Base-by-base conservation (phyloP, 2,888 invertebrate genomes). In the Drosophila falleni region DNA sequence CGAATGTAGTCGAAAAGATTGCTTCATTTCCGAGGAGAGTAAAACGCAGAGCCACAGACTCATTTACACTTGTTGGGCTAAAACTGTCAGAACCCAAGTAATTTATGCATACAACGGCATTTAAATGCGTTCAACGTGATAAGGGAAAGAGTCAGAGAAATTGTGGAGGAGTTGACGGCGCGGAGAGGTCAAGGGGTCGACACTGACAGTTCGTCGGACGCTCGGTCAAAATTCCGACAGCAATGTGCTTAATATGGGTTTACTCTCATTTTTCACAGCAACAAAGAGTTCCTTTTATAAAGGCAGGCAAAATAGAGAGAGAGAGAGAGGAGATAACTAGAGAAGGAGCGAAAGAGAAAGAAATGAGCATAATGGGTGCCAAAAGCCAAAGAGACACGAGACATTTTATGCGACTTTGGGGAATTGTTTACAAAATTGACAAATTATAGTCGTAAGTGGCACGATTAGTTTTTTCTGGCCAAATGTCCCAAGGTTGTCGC, bases 391-490 rank as follows among this genome's bases (percentile, higher is more conserved):
- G 60, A 64, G 69, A 81, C 76, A 65, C 55, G 60, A 72, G 65
- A 78, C 78, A 75, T 67, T 87, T 84, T 81, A 84, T 87, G 78
- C 70, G 80, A 71, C 78, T 74, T 71, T 64, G 51, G 81, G 82
- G 85, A 87, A 85, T 85, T 87, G 82, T 82, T 87, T 87, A 82
- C 85, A 85, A 87, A 85, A 85, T 87, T 85, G 87, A 87, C 87
- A 87, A 87, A 85, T 85, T 87, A 85, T 82, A 79, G 70, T 72
- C 83, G 72, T 85, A 85, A 87, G 87, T 85, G 85, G 82, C 71
- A 74, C 85, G 82, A 82, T 87, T 85, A 87, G 85, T 82, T 78
- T 72, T 72, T 68, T 67, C 60, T 53, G 64, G 47, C 63, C 59
- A 79, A 71, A 64, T 67, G 69, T 65, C 71, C 55, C 81, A 73